Evolutionary conservation across 2,797 vertebrate species (phyloP).

Genomic region (Thalassophryne amazonica): DNA sequence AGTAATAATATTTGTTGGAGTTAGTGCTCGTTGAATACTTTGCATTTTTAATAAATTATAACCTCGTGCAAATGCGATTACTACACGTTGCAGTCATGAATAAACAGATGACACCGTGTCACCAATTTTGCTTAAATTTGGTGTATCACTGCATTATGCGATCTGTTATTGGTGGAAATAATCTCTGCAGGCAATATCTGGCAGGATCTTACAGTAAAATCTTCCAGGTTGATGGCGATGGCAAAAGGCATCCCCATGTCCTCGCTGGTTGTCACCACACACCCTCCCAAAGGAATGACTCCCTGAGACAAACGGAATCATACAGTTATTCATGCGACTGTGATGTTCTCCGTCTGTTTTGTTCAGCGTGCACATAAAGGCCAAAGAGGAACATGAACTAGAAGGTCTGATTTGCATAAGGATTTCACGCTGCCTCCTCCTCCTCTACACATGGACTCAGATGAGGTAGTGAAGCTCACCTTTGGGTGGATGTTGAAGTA

Average conservation of each 20-base stretch:
- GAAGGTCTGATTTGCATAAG: no score
- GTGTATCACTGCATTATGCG: background rate
- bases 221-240: slow-evolving; percentile 91
- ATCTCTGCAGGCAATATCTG: background rate
- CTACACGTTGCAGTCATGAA: no score
- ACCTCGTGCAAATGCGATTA: no score
- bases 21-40: no score
- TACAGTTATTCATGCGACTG: background rate
- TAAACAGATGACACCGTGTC: no score
- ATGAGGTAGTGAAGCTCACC: slow-evolving; percentile 70
- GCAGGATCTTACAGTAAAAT: slow-evolving; percentile 84
- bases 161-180: background rate
- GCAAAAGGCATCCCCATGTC: slow-evolving; percentile 92
- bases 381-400: background rate
- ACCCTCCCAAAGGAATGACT: slow-evolving; percentile 92
- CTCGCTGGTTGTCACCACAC: slow-evolving; percentile 87
- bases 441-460: background rate
- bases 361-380: background rate
- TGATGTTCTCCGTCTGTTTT: background rate
- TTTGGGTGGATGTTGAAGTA: slow-evolving; percentile 98
- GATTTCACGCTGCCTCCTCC: background rate
- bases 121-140: background rate
- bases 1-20: no score
- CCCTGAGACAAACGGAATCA: slow-evolving; percentile 74
- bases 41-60: no score